Evolutionary conservation across 2,797 vertebrate genomes (phyloP).

Genomic region (Aselliscus stoliczkanus): DNA sequence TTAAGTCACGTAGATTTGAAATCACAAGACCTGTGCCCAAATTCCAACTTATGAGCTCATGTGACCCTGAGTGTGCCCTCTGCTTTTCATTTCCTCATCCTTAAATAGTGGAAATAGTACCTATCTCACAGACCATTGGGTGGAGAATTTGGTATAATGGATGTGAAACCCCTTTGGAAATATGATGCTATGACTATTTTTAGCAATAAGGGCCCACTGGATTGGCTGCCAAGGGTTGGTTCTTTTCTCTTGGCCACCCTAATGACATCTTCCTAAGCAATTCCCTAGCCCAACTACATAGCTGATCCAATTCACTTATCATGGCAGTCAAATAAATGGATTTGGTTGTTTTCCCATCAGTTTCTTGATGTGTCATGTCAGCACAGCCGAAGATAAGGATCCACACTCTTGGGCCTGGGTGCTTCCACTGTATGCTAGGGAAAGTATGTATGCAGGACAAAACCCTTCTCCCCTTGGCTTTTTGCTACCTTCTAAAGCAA

Average conservation of each 20-base stretch:
- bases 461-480: background rate
- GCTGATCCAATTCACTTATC: slow-evolving; percentile 50
- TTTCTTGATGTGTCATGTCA: background rate
- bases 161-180: slow-evolving; percentile 68
- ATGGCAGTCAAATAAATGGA: slow-evolving; percentile 38
- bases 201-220: slow-evolving; percentile 30
- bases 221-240: slow-evolving; percentile 31
- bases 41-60: slow-evolving; percentile 31
- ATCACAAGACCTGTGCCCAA: background rate
- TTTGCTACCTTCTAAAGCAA: background rate
- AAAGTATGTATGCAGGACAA: background rate
- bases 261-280: slow-evolving; percentile 51
- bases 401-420: background rate
- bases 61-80: slow-evolving; percentile 19
- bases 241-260: slow-evolving; percentile 43
- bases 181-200: slow-evolving; percentile 48
- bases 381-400: slow-evolving; percentile 13
- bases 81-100: slow-evolving; percentile 44
- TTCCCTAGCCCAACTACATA: slow-evolving; percentile 17
- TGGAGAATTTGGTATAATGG: slow-evolving; percentile 49
- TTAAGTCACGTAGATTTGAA: background rate
- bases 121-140: slow-evolving; percentile 26
- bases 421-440: background rate
- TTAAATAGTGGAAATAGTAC: slow-evolving; percentile 58
- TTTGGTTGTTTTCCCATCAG: slow-evolving; percentile 44